Evolutionary conservation across 2,888 invertebrate genomes (phyloP).

Genomic region (Temnothorax ravouxi): DNA sequence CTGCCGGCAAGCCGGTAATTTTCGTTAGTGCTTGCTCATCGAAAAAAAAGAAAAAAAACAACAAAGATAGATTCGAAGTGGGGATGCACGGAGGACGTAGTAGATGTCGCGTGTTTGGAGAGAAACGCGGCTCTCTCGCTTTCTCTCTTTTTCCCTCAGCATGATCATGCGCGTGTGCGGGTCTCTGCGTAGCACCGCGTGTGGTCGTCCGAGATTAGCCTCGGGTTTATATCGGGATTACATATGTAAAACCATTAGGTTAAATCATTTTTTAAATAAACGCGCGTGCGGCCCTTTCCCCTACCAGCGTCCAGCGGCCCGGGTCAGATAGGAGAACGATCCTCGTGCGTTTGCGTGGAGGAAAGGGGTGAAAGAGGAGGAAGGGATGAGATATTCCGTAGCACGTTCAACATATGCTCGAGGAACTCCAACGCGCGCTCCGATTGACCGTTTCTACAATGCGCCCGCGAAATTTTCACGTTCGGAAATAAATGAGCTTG

Average conservation of each 20-base stretch:
- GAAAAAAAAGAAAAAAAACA: conserved; percentile 72
- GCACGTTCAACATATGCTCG: conserved; percentile 72
- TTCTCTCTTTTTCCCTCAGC: conserved; percentile 13
- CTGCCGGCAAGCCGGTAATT: conserved; percentile 75
- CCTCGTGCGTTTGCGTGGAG: conserved; percentile 50
- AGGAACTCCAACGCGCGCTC: conserved; percentile 31
- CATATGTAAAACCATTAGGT: conserved; percentile 86
- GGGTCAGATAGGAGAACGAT: conserved; percentile 70
- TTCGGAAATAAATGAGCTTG: conserved; percentile 54
- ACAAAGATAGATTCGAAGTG: conserved; percentile 49
- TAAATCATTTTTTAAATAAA: conserved; percentile 86
- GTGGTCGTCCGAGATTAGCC: conserved; percentile 84
- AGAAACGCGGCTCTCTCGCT: conserved; percentile 50
- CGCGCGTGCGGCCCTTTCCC: conserved; percentile 68
- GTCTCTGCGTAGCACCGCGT: conserved; percentile 78
- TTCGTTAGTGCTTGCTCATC: conserved; percentile 80
- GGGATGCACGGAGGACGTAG: conserved; percentile 62
- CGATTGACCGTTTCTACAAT: conserved; percentile 49
- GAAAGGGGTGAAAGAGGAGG: conserved; percentile 25
- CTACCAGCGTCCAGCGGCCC: conserved; percentile 50
- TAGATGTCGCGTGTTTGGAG: conserved; percentile 72
- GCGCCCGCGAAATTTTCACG: conserved; percentile 41
- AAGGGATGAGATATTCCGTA: conserved; percentile 73
- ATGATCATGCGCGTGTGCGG: neutral
- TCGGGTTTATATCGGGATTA: conserved; percentile 85